Evolutionary conservation across 1,140 invertebrate genomes (phyloP).

Genomic region (Ylistrum balloti): DNA sequence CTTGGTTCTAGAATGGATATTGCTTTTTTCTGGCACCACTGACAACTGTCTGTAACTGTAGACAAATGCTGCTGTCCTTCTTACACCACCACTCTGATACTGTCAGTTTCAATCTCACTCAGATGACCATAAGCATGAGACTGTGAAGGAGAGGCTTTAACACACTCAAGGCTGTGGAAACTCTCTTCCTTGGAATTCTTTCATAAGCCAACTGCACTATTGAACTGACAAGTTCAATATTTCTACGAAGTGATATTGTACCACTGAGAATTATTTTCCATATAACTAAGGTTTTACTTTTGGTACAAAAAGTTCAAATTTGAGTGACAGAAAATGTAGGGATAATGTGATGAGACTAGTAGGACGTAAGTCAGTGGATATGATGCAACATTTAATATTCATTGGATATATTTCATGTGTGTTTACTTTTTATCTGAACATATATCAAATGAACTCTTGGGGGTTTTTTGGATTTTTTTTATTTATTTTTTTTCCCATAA

Average conservation of each 20-base stretch:
- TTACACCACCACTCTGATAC: background rate
- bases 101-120: conserved; percentile 6
- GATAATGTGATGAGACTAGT: background rate
- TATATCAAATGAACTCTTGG: no score
- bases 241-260: background rate
- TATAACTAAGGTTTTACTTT: background rate
- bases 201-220: background rate
- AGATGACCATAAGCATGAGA: background rate
- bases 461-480: no score
- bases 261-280: background rate
- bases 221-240: background rate
- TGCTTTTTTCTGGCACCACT: background rate
- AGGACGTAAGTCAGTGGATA: no score
- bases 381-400: no score
- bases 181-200: background rate
- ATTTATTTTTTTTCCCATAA: no score
- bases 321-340: background rate
- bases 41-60: background rate
- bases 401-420: no score
- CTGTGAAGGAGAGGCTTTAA: background rate
- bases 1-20: background rate
- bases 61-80: background rate
- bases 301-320: background rate
- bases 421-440: no score
- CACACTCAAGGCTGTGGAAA: conserved; percentile 7